phyloP scores from a whole-genome alignment of 2,113 vertebrate species.

The Mustela lutreola region DNA sequence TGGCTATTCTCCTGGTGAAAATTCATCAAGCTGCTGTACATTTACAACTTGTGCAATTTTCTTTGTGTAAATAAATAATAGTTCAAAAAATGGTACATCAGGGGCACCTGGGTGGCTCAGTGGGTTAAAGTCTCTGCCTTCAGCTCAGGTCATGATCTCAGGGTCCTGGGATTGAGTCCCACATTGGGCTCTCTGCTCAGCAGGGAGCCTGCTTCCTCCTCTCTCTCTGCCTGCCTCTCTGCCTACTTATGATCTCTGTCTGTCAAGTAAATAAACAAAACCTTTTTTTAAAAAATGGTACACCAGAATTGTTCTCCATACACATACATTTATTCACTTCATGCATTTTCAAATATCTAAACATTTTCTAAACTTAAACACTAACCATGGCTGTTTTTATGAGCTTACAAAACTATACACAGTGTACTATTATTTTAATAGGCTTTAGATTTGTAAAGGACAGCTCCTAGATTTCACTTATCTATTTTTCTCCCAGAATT shows the following conservation, averaged over 20 bases:
- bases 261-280: neutral
- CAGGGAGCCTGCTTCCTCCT: no score
- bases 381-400: neutral
- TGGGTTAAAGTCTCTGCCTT: no score
- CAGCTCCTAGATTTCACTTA: neutral
- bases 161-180: no score
- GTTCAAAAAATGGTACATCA: neutral
- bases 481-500: slow-evolving; percentile 36
- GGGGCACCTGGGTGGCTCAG: no score
- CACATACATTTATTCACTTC: neutral
- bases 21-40: neutral
- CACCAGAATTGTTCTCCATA: neutral
- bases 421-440: neutral
- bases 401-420: neutral
- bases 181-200: no score
- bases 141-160: no score
- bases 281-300: neutral
- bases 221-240: no score
- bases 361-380: slow-evolving; percentile 13
- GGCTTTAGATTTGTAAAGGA: neutral
- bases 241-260: no score
- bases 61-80: neutral
- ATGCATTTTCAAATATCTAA: neutral
- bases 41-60: neutral
- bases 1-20: neutral